These are phyloP conservation scores for Drosophila malerkotliana DNA, from an alignment of 1,140 invertebrate genomes.

Conservation along the genomic window DNA sequence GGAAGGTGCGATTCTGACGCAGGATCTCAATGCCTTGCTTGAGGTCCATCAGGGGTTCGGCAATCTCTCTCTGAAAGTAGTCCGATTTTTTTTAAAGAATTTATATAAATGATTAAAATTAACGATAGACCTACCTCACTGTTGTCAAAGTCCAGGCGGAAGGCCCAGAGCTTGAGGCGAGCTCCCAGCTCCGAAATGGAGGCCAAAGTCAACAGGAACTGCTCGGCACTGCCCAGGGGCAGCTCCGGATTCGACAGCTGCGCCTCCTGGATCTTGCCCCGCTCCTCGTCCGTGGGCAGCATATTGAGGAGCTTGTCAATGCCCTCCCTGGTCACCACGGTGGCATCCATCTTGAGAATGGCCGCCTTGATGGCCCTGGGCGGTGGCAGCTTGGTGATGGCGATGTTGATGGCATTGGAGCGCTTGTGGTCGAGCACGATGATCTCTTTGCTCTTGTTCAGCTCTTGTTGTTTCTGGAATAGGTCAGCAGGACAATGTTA, in stretches of 20 bases:
- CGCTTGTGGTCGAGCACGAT: conserved; percentile 98
- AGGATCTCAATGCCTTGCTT: conserved; percentile 97
- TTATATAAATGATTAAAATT: neutral
- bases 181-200: conserved; percentile 98
- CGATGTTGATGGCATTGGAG: conserved; percentile 99
- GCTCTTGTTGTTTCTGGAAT: conserved; percentile 95
- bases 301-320: conserved; percentile 99
- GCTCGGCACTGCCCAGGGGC: conserved; percentile 98
- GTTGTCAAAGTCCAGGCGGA: conserved; percentile 99
- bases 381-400: conserved; percentile 99
- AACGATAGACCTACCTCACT: conserved; percentile 89
- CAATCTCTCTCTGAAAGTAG: conserved; percentile 92
- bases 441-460: conserved; percentile 97
- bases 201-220: conserved; percentile 97
- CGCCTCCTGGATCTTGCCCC: conserved; percentile 97
- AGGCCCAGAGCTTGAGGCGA: conserved; percentile 98
- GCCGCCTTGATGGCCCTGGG: conserved; percentile 98
- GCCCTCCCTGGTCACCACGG: conserved; percentile 98
- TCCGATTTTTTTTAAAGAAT: neutral
- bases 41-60: conserved; percentile 98
- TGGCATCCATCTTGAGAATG: conserved; percentile 99
- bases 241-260: conserved; percentile 95
- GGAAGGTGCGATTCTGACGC: conserved; percentile 96
- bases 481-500: conserved; percentile 10
- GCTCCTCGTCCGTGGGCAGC: conserved; percentile 98